Evolutionary conservation across 2,888 invertebrate genomes (phyloP).

Genomic region (Drosophila meridiana): DNA sequence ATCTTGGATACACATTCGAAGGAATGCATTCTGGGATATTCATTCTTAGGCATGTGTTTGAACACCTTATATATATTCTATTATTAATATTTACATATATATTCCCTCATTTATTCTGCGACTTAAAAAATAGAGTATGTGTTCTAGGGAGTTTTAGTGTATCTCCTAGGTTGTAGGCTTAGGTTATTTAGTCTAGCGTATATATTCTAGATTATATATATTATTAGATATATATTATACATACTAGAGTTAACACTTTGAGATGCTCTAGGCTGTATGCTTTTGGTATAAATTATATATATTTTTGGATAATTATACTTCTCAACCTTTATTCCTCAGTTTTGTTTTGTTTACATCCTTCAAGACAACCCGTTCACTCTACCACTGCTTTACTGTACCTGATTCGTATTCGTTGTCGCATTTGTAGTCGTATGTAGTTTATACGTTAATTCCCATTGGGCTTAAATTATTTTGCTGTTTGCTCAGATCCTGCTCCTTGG

Average conservation of each 20-base stretch:
- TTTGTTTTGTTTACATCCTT: not conserved
- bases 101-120: no score
- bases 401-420: slow-evolving; percentile 32
- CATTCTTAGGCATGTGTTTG: no score
- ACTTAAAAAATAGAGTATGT: no score
- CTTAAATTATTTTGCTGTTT: slow-evolving; percentile 68
- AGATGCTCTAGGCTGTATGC: not conserved
- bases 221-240: not conserved
- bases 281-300: not conserved
- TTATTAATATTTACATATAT: no score
- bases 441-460: slow-evolving; percentile 52
- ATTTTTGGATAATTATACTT: not conserved
- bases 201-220: not conserved
- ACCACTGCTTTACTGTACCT: slow-evolving; percentile 1
- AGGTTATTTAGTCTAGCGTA: not conserved
- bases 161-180: not conserved
- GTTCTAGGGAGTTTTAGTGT: no score
- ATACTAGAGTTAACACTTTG: not conserved
- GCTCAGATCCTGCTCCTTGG: slow-evolving; percentile 19
- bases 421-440: slow-evolving; percentile 36
- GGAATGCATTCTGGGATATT: no score
- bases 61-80: no score
- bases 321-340: not conserved
- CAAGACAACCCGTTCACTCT: not conserved
- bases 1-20: no score